Conservation (phyloP, 2,888 invertebrate species). For the Rhimphoctona megacephalus region DNA sequence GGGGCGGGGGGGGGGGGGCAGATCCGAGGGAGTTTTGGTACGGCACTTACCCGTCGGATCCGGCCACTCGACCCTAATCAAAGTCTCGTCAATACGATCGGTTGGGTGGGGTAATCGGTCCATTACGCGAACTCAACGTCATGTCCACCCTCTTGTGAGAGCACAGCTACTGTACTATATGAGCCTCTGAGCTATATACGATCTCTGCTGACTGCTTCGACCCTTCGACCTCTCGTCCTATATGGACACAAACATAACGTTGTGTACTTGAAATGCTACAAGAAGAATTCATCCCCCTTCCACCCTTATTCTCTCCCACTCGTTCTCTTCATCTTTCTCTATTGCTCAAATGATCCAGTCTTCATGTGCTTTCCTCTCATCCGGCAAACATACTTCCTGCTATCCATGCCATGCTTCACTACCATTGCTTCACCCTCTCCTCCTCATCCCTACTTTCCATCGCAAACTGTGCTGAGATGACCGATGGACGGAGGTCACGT, state of each 20-base stretch:
- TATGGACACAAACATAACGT: conserved; percentile 19
- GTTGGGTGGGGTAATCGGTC: conserved; percentile 84
- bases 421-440: neutral
- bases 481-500: conserved; percentile 33
- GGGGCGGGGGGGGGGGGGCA: neutral
- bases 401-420: conserved; percentile 49
- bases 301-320: conserved; percentile 26
- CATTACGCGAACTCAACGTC: conserved; percentile 82
- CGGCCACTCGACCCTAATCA: conserved; percentile 85
- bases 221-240: conserved; percentile 46
- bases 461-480: conserved; percentile 41
- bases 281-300: conserved; percentile 46
- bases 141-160: conserved; percentile 78
- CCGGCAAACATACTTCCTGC: conserved; percentile 65
- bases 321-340: conserved; percentile 12
- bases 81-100: conserved; percentile 85
- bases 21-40: conserved; percentile 28
- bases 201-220: conserved; percentile 19
- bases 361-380: conserved; percentile 53
- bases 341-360: conserved; percentile 56
- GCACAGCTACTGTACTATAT: conserved; percentile 19
- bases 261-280: conserved; percentile 41
- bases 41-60: conserved; percentile 83
- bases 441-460: conserved; percentile 52
- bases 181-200: conserved; percentile 8